Base-by-base conservation (phyloP, 2,113 vertebrate genomes). In the Oreochromis spilurus region DNA sequence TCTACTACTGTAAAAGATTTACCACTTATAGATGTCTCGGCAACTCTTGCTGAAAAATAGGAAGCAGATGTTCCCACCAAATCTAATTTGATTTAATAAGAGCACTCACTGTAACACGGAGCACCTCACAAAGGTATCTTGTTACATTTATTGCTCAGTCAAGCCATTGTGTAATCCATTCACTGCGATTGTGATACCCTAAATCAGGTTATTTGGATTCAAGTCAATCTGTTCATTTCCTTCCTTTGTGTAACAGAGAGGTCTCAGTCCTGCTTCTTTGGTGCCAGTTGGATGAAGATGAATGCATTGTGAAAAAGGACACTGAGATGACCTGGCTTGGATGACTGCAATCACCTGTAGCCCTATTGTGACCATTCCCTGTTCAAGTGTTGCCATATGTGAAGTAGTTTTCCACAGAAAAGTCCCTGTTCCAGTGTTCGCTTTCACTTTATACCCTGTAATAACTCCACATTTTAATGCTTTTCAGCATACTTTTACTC, bases 131-230 rank as follows among this genome's bases (percentile, higher is more conserved):
- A 91, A 95, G 90, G 88, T 93, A 93, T 96, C 93, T 26, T 67
- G 84, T 97, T 97, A 91, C 94, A 88, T 82, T 91, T 86, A 84
- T 79, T 90, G 87, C 90, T 86, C 92, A 84, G 86, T 88, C 92
- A 94, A 94, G 86, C 89, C 93, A 91, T 92, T 90, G 80, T 92
- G 87, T 95, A 94, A 96, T 95, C 93, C 86, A 91, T 88, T 96
- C 94, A 92, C 87, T 80, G 90, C 80, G 79, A 92, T 93, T 88
- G 88, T 92, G 93, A 95, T 91, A 87, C 84, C 84, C 88, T 82
- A 93, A 95, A 96, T 96, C 92, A 84, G 90, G 92, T 96, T 96
- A 96, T 92, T 93, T 89, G 90, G 87, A 94, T 93, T 92, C 87
- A 62, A 91, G 88, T 92, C 94, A 95, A 89, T 92, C 91, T 95